Evolutionary conservation across 2,888 invertebrate species (phyloP), one percentile per base, ranked within the genome.

Genomic region (Eustalomyia histrio): DNA sequence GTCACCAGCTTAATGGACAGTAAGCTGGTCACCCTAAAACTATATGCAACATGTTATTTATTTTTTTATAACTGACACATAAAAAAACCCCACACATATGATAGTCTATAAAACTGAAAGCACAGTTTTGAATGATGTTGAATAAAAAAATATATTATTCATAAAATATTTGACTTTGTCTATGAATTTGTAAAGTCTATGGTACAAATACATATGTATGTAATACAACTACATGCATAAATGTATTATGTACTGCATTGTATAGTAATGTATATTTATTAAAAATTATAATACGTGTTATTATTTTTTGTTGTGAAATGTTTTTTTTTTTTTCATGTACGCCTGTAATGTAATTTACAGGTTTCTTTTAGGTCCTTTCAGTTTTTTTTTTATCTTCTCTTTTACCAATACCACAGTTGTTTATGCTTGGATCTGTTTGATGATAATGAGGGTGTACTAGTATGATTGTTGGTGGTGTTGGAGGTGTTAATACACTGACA

Each of bases 41-140:
- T n/a, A 17, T 29, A 6, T 16, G 73, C 65, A 65, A 74, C 73
- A 74, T 64, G 73, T 73, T 64, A 24, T 6, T 47, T 12, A 39
- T 50, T 18, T 33, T 29, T 73, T 57, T 74, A 47, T 57, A 33
- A 64, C 17, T 61, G 3, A 14, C 12, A 53, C 35, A 53, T 52
- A 12, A 9, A 18, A 29, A 29, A 21, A 47, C 2, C 29, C 1
- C 29, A 29, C 7, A 43, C 57, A 68, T 68, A 16, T 18, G 10
- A 21, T 18, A 18, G 24, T 21, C 67, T 55, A 55, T 67, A 55
- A 55, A 67, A 67, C 55, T n/a, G 55, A 67, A 55, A 55, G 39
- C 55, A 39, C 65, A 53, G n/a, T 67, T 67, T 43, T 55, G 39
- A 67, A n/a, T 39, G 67, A 55, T 43, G 67, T 55, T 55, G 6